Percentiles rank a stretch among this genome's conserved stretches.
Evolutionary conservation across 2,113 vertebrate genomes (phyloP).

Genomic region (Cynocephalus volans): DNA sequence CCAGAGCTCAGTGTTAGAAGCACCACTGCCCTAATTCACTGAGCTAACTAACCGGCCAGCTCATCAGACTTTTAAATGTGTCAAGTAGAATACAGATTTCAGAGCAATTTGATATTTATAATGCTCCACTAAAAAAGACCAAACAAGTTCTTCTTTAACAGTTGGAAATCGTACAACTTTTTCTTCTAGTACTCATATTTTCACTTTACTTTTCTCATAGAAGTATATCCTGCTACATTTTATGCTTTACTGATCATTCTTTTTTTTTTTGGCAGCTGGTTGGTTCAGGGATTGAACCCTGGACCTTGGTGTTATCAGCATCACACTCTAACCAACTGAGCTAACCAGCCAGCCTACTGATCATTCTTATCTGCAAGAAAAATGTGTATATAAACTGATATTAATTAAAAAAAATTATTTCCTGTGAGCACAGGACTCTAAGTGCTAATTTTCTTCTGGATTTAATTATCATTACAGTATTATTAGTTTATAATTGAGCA

Average conservation of each 20-base stretch:
- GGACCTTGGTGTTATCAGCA: too few species aligned
- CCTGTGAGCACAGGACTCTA: not conserved
- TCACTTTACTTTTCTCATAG: conserved; percentile 20
- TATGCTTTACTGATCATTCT: conserved; percentile 58
- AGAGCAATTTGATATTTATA: not conserved
- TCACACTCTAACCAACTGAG: too few species aligned
- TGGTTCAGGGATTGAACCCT: too few species aligned
- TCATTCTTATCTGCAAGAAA: conserved; percentile 51
- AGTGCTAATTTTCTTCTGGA: conserved; percentile 53
- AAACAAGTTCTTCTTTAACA: not conserved
- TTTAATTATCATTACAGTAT: conserved; percentile 52
- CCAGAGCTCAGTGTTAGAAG: too few species aligned
- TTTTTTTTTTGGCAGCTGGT: not conserved
- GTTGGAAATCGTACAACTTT: not conserved
- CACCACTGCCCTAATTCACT: too few species aligned
- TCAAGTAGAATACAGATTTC: conserved; percentile 22
- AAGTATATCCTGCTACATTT: not conserved
- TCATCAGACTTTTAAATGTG: not conserved
- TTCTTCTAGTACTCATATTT: not conserved
- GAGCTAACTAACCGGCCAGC: too few species aligned
- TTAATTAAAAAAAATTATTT: conserved; percentile 11
- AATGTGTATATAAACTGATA: not conserved
- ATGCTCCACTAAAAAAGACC: not conserved
- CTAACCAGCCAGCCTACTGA: not conserved
- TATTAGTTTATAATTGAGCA: conserved; percentile 40